Conservation (phyloP, 2,888 invertebrate genomes). For the Bugulina stolonifera region DNA sequence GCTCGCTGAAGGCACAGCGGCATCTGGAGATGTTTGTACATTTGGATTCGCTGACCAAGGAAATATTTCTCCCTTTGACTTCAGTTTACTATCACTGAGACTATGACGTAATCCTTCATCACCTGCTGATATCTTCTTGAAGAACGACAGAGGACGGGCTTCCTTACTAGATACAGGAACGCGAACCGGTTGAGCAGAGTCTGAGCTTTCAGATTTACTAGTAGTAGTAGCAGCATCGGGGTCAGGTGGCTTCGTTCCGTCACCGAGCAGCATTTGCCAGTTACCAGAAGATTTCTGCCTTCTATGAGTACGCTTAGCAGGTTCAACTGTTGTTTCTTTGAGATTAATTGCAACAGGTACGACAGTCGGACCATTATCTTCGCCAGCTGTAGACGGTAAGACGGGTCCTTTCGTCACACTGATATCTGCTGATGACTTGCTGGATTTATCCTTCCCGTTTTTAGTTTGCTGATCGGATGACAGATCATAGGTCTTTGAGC, state of each 20-base stretch:
- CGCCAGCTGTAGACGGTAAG: neutral
- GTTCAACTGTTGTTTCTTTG: conserved; percentile 17
- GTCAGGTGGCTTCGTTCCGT: neutral
- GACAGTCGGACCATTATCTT: neutral
- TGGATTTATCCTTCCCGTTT: neutral
- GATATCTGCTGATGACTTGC: neutral
- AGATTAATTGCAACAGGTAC: neutral
- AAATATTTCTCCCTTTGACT: neutral
- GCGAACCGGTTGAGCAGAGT: neutral
- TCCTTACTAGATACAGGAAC: conserved; percentile 6
- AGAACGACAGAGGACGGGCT: conserved; percentile 20
- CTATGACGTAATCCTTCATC: neutral
- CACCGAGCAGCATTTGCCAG: conserved; percentile 19
- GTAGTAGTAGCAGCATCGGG: neutral
- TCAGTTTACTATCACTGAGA: neutral
- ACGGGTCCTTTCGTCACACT: neutral
- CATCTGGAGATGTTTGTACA: neutral
- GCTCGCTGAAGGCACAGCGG: neutral
- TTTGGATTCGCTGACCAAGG: neutral
- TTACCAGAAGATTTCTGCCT: conserved; percentile 18
- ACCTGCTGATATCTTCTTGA: conserved; percentile 8
- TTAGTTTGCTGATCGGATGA: neutral
- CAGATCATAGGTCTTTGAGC: conserved; percentile 1
- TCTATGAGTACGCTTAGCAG: conserved; percentile 7
- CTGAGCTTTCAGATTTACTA: neutral